Percentiles rank a stretch among this genome's conserved stretches.
phyloP scores from a whole-genome alignment of 2,888 invertebrate genomes.

The Drosophila paracracens region DNA sequence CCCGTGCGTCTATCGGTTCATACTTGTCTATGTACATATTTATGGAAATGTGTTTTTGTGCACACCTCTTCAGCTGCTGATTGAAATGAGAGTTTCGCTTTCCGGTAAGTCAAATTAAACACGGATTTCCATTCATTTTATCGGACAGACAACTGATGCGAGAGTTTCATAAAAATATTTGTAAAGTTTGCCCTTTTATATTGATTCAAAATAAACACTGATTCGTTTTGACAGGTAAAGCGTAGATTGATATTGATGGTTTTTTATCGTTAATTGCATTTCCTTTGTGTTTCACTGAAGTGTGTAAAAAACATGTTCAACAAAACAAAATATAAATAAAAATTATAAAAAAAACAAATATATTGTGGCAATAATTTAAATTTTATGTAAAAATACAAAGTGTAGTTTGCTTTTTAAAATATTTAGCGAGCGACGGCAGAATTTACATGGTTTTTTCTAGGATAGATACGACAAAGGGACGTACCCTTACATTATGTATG shows the following conservation, averaged over 20 bases:
- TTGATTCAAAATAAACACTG: conserved; percentile 27
- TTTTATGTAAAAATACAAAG: neutral
- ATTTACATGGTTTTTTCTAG: neutral
- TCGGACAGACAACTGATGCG: neutral
- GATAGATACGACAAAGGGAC: neutral
- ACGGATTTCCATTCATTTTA: conserved; percentile 26
- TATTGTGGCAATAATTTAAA: neutral
- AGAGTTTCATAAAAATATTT: neutral
- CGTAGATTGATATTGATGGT: neutral
- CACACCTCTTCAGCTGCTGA: conserved; percentile 30
- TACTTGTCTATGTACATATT: conserved; percentile 24
- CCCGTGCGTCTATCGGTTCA: conserved; percentile 16
- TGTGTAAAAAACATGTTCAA: neutral
- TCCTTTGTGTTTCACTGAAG: neutral
- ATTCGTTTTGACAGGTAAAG: conserved; percentile 4
- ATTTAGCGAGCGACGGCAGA: conserved; percentile 3
- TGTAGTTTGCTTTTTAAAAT: conserved; percentile 3
- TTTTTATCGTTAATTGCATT: conserved; percentile 3
- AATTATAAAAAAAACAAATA: neutral
- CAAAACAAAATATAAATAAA: neutral
- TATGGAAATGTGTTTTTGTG: conserved; percentile 23
- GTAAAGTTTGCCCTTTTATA: conserved; percentile 21
- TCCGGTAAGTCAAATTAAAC: conserved; percentile 23
- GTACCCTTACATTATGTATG: neutral
- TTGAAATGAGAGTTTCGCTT: conserved; percentile 44